These are phyloP conservation scores for Mus spicilegus DNA, from an alignment of 2,113 vertebrate species.

Conservation along the genomic window DNA sequence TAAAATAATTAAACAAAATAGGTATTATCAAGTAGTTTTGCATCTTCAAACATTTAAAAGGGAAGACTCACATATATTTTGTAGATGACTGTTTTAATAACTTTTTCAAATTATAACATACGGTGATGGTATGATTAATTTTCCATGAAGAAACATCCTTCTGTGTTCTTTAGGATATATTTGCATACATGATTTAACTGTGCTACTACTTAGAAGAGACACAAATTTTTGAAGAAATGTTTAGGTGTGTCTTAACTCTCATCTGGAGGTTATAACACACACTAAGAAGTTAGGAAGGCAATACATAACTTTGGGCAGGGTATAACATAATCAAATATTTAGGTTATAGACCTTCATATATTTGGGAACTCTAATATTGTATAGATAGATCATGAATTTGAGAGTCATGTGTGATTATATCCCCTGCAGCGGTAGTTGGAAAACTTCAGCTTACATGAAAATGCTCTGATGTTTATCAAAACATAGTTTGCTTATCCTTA, in stretches of 20 bases:
- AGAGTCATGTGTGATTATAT: neutral
- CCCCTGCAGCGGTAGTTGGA: neutral
- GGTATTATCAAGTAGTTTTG: neutral
- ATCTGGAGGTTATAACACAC: neutral
- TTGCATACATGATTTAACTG: neutral
- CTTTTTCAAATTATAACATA: neutral
- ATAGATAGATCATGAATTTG: neutral
- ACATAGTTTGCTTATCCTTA: neutral
- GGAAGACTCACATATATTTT: neutral
- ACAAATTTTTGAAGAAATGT: neutral
- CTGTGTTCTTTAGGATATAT: neutral
- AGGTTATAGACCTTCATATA: neutral
- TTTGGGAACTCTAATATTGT: neutral
- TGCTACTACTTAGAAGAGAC: neutral
- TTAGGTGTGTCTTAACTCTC: neutral
- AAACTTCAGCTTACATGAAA: neutral
- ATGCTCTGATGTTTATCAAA: neutral
- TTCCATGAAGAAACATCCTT: neutral
- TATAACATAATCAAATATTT: conserved; percentile 6
- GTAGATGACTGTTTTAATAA: neutral
- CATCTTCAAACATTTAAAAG: conserved; percentile 3
- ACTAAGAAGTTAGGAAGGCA: neutral
- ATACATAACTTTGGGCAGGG: neutral
- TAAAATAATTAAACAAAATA: conserved; percentile 14
- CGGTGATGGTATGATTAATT: neutral